These are phyloP conservation scores for Lithophane leautieri DNA, from an alignment of 2,888 invertebrate species.

Conservation along the genomic window DNA sequence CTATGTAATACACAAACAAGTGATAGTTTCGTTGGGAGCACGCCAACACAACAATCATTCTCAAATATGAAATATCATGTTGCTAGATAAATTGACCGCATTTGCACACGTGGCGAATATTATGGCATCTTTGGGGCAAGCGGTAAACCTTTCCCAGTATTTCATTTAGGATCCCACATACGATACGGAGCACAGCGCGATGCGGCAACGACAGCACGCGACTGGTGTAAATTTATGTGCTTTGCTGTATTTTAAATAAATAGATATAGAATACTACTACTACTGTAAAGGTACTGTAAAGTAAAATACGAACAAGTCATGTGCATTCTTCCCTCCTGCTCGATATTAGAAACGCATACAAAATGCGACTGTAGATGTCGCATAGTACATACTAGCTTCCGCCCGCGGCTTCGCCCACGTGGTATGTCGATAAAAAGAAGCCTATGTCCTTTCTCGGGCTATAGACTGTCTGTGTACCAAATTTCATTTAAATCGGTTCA, in stretches of 20 bases:
- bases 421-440: too few species aligned
- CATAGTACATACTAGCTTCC: too few species aligned
- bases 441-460: too few species aligned
- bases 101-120: conserved; percentile 22
- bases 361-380: not conserved
- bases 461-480: too few species aligned
- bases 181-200: not conserved
- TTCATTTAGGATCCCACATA: not conserved
- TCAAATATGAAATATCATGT: conserved; percentile 52
- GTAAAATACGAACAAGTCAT: not conserved
- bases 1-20: conserved; percentile 42
- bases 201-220: not conserved
- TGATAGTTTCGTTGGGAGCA: conserved; percentile 41
- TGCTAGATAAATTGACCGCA: conserved; percentile 28
- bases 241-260: not conserved
- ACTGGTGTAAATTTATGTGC: not conserved
- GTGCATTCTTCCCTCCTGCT: too few species aligned
- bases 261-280: not conserved
- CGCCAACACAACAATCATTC: conserved; percentile 49
- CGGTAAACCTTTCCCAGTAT: not conserved
- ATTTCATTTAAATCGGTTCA: too few species aligned
- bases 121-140: conserved; percentile 1
- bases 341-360: not conserved
- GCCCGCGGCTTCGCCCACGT: too few species aligned
- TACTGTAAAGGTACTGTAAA: not conserved